Conservation (phyloP, 2,888 invertebrate genomes). For the Boloria selene region DNA sequence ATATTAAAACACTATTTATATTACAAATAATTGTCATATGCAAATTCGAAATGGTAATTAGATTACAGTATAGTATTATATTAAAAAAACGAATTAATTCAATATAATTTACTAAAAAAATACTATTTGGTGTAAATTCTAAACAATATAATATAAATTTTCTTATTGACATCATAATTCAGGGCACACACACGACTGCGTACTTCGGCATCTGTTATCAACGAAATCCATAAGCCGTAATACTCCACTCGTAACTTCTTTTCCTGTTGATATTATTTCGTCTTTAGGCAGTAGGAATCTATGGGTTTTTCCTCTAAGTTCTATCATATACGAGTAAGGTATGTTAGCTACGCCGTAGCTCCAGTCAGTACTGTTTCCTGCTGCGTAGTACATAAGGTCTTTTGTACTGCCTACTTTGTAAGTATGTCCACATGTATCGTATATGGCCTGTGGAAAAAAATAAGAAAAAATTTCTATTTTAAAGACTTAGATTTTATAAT, state of each 20-base stretch:
- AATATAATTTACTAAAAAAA: slow-evolving; percentile 21
- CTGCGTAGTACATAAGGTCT: slow-evolving; percentile 74
- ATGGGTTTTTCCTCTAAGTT: slow-evolving; percentile 65
- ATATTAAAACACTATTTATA: slow-evolving; percentile 25
- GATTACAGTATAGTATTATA: neutral
- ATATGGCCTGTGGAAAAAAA: slow-evolving; percentile 59
- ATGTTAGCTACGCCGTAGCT: slow-evolving; percentile 66
- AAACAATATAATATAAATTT: neutral
- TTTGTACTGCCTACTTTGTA: slow-evolving; percentile 76
- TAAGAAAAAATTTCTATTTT: neutral
- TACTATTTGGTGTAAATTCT: slow-evolving; percentile 4
- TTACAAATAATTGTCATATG: slow-evolving; percentile 25
- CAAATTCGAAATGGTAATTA: neutral
- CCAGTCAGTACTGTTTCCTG: slow-evolving; percentile 73
- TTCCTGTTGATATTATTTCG: slow-evolving; percentile 59
- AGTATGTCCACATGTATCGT: slow-evolving; percentile 57
- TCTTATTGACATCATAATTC: slow-evolving; percentile 18
- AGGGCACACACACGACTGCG: slow-evolving; percentile 38
- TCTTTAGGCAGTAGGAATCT: slow-evolving; percentile 69
- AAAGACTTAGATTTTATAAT: neutral
- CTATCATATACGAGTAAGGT: slow-evolving; percentile 72
- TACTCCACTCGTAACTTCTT: slow-evolving; percentile 59
- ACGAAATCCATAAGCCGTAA: slow-evolving; percentile 63
- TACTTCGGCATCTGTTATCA: slow-evolving; percentile 46
- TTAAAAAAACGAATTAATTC: neutral